Evolutionary conservation across 1,140 invertebrate species (phyloP).

Genomic region (Aphelenchoides avenae): DNA sequence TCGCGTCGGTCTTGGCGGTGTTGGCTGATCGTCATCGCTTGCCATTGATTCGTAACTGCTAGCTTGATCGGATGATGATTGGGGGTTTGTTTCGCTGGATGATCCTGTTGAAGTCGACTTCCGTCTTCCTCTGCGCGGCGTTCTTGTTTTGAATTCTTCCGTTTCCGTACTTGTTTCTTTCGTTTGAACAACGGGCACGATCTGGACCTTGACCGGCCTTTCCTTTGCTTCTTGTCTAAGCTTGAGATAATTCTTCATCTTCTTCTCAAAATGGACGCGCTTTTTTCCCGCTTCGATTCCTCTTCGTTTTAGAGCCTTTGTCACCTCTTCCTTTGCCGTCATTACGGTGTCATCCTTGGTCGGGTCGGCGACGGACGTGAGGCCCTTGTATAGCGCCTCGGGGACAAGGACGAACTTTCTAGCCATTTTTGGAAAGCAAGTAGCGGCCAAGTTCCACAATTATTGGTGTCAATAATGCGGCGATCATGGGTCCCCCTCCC

Average conservation of each 20-base stretch:
- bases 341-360: constrained; percentile 10
- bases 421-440: constrained; percentile 14
- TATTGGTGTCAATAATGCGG: constrained; percentile 16
- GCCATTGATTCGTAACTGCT: too few relatives aligned
- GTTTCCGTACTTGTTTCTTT: too few relatives aligned
- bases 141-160: too few relatives aligned
- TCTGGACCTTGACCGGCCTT: constrained; percentile 7
- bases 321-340: not conserved
- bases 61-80: too few relatives aligned
- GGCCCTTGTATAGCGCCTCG: constrained; percentile 12
- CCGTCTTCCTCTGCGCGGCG: too few relatives aligned
- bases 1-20: not conserved
- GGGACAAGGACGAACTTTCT: constrained; percentile 16
- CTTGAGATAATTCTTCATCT: constrained; percentile 6
- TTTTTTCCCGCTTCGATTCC: not conserved
- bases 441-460: constrained; percentile 6
- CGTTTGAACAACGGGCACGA: too few relatives aligned
- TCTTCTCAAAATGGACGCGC: constrained; percentile 9
- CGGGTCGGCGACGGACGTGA: not conserved
- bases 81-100: too few relatives aligned
- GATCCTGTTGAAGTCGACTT: too few relatives aligned
- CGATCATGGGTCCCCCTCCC: constrained; percentile 5
- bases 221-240: constrained; percentile 7
- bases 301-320: constrained; percentile 6
- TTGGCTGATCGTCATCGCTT: not conserved